Evolutionary conservation across 1,140 invertebrate genomes (phyloP).

Genomic region (Nixonia krombeini): DNA sequence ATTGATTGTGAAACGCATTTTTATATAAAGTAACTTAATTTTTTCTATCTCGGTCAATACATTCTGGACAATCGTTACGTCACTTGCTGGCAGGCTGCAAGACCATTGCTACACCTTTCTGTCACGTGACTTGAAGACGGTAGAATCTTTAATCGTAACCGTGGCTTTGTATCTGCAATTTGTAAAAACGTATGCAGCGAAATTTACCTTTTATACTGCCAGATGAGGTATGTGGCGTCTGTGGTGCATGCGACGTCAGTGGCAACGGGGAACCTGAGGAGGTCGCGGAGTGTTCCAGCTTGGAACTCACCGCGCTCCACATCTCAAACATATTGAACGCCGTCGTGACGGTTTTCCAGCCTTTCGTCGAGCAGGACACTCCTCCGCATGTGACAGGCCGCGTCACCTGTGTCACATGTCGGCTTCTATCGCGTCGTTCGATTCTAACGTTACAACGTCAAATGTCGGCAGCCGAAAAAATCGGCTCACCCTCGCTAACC

Average conservation of each 20-base stretch:
- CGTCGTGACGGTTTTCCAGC: conserved; percentile 63
- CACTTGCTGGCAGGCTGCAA: too few relatives aligned
- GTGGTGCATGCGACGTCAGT: conserved; percentile 70
- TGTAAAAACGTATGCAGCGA: too few relatives aligned
- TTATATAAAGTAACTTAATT: too few relatives aligned
- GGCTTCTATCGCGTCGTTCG: background rate
- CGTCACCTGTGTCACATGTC: conserved; percentile 31
- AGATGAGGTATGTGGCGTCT: conserved; percentile 83
- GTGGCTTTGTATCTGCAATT: too few relatives aligned
- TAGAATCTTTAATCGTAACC: too few relatives aligned
- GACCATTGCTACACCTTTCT: too few relatives aligned
- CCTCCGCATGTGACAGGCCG: conserved; percentile 8
- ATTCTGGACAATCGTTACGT: too few relatives aligned
- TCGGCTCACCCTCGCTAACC: conserved; percentile 26
- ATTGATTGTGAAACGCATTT: too few relatives aligned
- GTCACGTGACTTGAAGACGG: too few relatives aligned
- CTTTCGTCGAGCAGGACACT: conserved; percentile 16
- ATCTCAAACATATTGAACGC: conserved; percentile 87
- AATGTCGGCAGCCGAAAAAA: background rate
- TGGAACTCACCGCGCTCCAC: conserved; percentile 87
- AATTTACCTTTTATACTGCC: conserved; percentile 87
- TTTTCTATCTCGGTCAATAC: too few relatives aligned
- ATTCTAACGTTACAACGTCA: background rate
- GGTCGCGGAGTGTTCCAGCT: conserved; percentile 79
- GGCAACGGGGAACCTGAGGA: conserved; percentile 69